Conservation (phyloP, 2,888 invertebrate species). For the Exephanes ischioxanthus region DNA sequence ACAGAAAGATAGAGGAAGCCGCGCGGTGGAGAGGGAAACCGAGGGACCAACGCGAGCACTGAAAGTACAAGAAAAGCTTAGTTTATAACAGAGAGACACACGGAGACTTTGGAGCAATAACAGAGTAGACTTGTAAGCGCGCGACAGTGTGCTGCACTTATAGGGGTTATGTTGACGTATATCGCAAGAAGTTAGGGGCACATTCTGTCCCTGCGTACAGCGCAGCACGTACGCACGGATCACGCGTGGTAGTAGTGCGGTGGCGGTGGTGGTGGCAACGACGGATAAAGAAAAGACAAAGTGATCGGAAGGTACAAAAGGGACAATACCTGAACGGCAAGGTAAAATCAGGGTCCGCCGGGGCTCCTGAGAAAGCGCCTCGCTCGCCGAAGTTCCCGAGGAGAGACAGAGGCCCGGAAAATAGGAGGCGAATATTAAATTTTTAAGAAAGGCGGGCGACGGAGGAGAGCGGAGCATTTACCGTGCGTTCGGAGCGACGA, state of each 20-base stretch:
- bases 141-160: slow-evolving; percentile 68
- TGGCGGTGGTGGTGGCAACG: not conserved
- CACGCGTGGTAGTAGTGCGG: not conserved
- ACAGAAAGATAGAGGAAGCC: not conserved
- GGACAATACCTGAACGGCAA: slow-evolving; percentile 62
- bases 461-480: slow-evolving; percentile 16
- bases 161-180: slow-evolving; percentile 75
- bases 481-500: slow-evolving; percentile 67
- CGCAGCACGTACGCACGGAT: not conserved
- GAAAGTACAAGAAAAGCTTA: slow-evolving; percentile 64
- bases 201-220: slow-evolving; percentile 27
- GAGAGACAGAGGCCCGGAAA: slow-evolving; percentile 34
- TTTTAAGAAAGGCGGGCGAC: not conserved
- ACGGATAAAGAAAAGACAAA: slow-evolving; percentile 19
- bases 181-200: slow-evolving; percentile 51
- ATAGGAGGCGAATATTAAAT: slow-evolving; percentile 39
- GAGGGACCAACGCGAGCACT: slow-evolving; percentile 66
- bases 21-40: slow-evolving; percentile 36
- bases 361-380: slow-evolving; percentile 1
- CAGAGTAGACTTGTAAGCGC: slow-evolving; percentile 67
- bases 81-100: slow-evolving; percentile 15
- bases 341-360: not conserved
- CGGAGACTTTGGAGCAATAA: slow-evolving; percentile 58
- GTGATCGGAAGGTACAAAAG: slow-evolving; percentile 43
- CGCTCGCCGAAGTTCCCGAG: not conserved